These are phyloP conservation scores for Ovis canadensis DNA, from an alignment of 2,113 vertebrate genomes.

Conservation along the genomic window DNA sequence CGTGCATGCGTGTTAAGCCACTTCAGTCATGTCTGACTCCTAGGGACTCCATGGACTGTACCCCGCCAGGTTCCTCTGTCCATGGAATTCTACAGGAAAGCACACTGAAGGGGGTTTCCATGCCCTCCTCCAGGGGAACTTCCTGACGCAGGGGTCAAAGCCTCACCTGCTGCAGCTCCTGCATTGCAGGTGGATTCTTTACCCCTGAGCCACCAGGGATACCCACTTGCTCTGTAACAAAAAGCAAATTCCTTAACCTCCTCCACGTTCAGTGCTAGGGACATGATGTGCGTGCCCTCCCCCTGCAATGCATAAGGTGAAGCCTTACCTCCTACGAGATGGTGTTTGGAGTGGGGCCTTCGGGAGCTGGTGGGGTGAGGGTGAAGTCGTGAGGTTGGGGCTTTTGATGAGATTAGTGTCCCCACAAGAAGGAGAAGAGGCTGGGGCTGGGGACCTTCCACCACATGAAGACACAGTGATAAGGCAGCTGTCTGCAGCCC, in stretches of 20 bases:
- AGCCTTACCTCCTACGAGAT: not conserved
- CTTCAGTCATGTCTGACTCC: not conserved
- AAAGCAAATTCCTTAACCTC: slow-evolving; percentile 16
- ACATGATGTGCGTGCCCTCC: not conserved
- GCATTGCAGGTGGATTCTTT: not conserved
- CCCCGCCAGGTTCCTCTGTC: not conserved
- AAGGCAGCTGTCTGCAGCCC: not conserved
- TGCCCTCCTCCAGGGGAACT: not conserved
- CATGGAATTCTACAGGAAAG: not conserved
- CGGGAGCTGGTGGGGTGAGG: not conserved
- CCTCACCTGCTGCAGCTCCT: not conserved
- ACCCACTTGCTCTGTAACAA: not conserved
- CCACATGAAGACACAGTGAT: not conserved
- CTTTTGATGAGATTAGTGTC: not conserved
- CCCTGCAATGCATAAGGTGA: not conserved
- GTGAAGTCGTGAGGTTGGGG: not conserved
- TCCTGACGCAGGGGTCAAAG: not conserved
- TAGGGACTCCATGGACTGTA: not conserved
- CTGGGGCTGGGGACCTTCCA: not conserved
- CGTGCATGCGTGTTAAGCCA: rapidly evolving
- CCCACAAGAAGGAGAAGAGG: not conserved
- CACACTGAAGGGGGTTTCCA: not conserved
- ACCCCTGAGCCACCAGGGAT: not conserved
- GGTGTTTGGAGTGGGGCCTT: not conserved
- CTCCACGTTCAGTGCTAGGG: not conserved